Conservation (phyloP, 2,113 vertebrate species). For the Cyanoderma ruficeps region DNA sequence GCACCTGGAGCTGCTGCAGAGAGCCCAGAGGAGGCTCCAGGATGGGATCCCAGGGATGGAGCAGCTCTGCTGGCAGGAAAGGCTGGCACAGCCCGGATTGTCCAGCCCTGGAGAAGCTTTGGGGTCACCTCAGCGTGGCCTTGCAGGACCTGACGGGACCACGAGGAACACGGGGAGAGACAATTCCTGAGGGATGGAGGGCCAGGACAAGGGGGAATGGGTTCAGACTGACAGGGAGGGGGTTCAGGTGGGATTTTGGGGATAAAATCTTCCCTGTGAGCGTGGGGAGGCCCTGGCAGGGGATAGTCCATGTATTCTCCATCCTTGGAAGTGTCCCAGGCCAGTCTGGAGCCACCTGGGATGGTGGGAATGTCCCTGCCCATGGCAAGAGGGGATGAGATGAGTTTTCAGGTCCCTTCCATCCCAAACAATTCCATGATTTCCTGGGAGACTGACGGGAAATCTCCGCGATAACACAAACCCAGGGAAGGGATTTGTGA, state of each 20-base stretch:
- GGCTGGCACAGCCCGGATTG: background rate
- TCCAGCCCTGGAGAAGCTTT: background rate
- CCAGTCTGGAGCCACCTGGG: background rate
- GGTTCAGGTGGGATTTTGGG: no score
- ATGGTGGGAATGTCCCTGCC: background rate
- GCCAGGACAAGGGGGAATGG: background rate
- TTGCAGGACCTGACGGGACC: background rate
- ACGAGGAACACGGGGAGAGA: no score
- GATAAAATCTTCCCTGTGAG: background rate
- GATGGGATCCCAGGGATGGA: background rate
- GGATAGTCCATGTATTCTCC: background rate
- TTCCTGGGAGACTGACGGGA: background rate
- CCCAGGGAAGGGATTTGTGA: background rate
- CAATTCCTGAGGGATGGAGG: background rate
- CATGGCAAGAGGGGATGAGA: background rate
- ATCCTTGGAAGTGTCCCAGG: background rate
- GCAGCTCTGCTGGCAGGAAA: background rate
- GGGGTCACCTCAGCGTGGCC: rapidly evolving
- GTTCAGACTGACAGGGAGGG: background rate
- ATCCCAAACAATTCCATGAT: background rate
- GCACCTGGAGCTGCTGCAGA: background rate
- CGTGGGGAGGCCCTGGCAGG: background rate
- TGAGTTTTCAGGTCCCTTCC: background rate
- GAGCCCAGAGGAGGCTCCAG: background rate
- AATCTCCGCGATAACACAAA: rapidly evolving